phyloP scores from a whole-genome alignment of 2,888 invertebrate genomes.

The Lepas anatifera region DNA sequence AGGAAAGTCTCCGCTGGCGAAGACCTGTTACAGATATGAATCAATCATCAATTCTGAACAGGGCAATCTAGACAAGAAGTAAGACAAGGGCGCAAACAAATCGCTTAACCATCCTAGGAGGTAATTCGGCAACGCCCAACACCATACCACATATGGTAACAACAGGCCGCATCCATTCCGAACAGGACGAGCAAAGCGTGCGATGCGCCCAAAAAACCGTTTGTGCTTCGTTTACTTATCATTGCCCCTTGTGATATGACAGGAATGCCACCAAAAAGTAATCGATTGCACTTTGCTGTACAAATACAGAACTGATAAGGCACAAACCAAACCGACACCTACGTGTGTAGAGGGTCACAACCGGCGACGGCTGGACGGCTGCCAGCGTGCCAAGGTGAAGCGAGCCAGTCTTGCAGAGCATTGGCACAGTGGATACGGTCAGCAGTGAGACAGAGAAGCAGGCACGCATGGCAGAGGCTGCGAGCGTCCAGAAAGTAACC shows the following conservation, averaged over 20 bases:
- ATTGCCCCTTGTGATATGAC: not conserved
- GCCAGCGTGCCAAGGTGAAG: not conserved
- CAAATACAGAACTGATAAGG: not conserved
- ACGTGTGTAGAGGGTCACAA: not conserved
- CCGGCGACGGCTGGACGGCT: too few relatives aligned
- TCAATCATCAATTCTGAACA: not conserved
- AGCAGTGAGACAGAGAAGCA: not conserved
- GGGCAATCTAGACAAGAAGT: not conserved
- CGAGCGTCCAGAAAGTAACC: not conserved
- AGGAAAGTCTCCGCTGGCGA: not conserved
- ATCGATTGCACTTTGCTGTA: not conserved
- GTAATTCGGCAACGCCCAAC: constrained; percentile 19
- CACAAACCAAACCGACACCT: constrained; percentile 5
- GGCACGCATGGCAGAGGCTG: not conserved
- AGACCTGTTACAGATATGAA: not conserved
- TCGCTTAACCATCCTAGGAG: not conserved
- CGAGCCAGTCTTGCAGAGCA: constrained; percentile 3
- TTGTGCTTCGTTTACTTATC: not conserved
- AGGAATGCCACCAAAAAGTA: constrained; percentile 2
- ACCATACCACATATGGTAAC: not conserved
- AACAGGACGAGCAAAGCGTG: constrained; percentile 7
- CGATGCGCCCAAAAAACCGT: not conserved
- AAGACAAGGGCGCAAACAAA: not conserved
- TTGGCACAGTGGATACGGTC: not conserved
- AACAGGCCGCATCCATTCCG: not conserved